Conservation (phyloP, 2,888 invertebrate genomes). For the Bombylius major region DNA sequence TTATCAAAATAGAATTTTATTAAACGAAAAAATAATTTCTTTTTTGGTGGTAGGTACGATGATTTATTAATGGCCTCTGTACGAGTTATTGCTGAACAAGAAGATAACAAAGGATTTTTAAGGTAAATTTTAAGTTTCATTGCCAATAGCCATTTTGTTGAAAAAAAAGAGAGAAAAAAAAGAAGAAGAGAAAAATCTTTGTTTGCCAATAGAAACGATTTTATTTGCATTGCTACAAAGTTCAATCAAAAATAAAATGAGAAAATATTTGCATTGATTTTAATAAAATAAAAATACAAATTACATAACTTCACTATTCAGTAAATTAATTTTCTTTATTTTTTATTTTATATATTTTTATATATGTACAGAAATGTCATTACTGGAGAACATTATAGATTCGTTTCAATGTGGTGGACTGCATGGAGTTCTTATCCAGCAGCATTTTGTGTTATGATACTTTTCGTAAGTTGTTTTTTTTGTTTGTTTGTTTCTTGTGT, state of each 20-base stretch:
- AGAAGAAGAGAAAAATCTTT: no score
- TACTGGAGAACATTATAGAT: conserved; percentile 95
- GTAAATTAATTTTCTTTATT: neutral
- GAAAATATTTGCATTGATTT: no score
- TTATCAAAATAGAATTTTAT: no score
- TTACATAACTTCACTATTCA: no score
- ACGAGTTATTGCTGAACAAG: conserved; percentile 86
- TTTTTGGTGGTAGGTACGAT: conserved; percentile 50
- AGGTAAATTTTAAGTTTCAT: conserved; percentile 39
- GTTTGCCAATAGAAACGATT: no score
- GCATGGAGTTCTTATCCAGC: conserved; percentile 89
- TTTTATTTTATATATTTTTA: neutral
- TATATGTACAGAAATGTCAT: conserved; percentile 68
- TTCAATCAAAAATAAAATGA: no score
- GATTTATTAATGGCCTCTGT: conserved; percentile 95
- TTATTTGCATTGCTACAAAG: no score
- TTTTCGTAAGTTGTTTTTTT: conserved; percentile 73
- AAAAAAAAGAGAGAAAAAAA: no score
- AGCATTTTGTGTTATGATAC: conserved; percentile 93
- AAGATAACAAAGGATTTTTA: conserved; percentile 90
- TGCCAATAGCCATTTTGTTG: neutral
- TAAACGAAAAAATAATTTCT: no score
- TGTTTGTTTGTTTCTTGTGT: neutral
- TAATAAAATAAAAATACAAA: no score
- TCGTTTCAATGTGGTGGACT: conserved; percentile 96